Evolutionary conservation across 2,888 invertebrate species (phyloP).

Genomic region (Anagyrus pseudococci): DNA sequence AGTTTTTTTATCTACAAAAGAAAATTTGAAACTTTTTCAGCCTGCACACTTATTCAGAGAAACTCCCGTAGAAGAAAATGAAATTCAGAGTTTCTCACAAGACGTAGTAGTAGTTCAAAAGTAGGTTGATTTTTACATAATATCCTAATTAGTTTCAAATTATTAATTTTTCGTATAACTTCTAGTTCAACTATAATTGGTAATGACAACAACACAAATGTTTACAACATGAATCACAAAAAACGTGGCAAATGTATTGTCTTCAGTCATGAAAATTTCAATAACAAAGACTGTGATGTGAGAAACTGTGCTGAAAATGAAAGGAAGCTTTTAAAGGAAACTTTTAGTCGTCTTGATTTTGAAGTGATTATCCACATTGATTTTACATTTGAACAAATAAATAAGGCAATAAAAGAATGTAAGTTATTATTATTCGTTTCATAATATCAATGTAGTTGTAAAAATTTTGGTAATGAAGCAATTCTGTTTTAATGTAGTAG

Average conservation of each 20-base stretch:
- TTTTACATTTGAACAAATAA: slow-evolving; percentile 6
- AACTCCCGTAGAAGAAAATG: too few relatives aligned
- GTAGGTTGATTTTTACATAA: too few relatives aligned
- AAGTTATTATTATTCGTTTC: neutral
- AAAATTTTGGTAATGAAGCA: too few relatives aligned
- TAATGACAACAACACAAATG: too few relatives aligned
- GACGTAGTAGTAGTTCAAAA: too few relatives aligned
- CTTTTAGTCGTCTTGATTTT: slow-evolving; percentile 20
- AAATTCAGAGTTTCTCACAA: too few relatives aligned
- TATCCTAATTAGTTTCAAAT: too few relatives aligned
- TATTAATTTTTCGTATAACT: too few relatives aligned
- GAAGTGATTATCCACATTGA: slow-evolving; percentile 2
- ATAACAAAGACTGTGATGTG: neutral
- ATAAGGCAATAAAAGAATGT: slow-evolving; percentile 8
- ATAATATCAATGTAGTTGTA: neutral
- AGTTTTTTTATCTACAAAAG: too few relatives aligned
- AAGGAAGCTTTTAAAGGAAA: neutral
- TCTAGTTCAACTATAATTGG: too few relatives aligned
- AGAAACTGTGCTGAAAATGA: slow-evolving; percentile 6
- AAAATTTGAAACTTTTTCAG: too few relatives aligned
- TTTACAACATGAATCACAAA: slow-evolving; percentile 15
- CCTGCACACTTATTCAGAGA: too few relatives aligned
- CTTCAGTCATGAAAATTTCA: slow-evolving; percentile 5
- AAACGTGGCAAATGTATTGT: slow-evolving; percentile 18
- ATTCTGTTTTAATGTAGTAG: slow-evolving; percentile 52